phyloP scores from a whole-genome alignment of 2,113 vertebrate genomes.

The Piprites chloris region DNA sequence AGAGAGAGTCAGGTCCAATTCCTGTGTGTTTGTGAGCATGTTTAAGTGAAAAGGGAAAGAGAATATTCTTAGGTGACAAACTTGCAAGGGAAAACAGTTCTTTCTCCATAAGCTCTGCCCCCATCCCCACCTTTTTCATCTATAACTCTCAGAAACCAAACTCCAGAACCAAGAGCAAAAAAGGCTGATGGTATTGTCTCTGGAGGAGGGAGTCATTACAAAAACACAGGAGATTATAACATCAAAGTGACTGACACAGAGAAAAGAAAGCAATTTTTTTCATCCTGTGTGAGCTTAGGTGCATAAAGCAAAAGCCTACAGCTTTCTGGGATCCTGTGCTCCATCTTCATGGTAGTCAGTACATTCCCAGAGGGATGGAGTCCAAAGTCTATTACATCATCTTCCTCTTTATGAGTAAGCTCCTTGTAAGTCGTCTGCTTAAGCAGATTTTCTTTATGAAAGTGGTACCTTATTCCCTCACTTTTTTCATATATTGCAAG shows the following conservation, averaged over 20 bases:
- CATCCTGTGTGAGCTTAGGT: background rate
- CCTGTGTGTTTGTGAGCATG: background rate
- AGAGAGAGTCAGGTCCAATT: background rate
- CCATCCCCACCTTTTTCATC: background rate
- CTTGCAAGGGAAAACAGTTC: background rate
- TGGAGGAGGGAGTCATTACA: background rate
- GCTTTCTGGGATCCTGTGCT: background rate
- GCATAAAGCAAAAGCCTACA: background rate
- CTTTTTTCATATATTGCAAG: background rate
- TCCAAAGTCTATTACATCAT: background rate
- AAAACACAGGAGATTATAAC: background rate
- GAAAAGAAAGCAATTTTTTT: background rate
- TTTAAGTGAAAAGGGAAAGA: background rate
- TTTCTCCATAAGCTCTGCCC: background rate
- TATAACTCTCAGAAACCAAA: background rate
- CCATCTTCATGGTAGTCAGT: background rate
- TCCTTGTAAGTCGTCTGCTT: background rate
- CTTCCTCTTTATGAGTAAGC: background rate
- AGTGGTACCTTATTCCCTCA: background rate
- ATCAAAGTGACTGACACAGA: background rate
- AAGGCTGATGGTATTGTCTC: background rate
- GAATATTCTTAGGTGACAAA: background rate
- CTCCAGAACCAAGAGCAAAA: background rate
- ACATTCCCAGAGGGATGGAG: background rate
- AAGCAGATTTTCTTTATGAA: background rate